Percentiles rank a stretch among this genome's conserved stretches.
phyloP scores from a whole-genome alignment of 2,888 invertebrate genomes.

The Perdita meconis region DNA sequence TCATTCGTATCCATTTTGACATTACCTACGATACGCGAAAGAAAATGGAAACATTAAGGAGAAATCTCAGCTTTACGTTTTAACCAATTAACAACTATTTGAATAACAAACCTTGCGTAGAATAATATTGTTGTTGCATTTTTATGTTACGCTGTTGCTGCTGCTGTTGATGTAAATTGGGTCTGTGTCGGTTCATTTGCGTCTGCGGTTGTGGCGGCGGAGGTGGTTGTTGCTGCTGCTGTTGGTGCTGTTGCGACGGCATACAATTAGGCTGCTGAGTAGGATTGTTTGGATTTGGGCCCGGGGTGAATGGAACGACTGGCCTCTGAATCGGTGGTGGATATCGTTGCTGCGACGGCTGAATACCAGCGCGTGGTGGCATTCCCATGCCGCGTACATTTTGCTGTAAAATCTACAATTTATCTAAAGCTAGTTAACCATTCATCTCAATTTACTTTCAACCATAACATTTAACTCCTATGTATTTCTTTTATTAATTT shows the following conservation, averaged over 20 bases:
- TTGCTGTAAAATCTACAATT: slow-evolving; percentile 78
- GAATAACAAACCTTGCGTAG: slow-evolving; percentile 83
- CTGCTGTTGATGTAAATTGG: slow-evolving; percentile 80
- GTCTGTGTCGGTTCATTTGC: slow-evolving; percentile 78
- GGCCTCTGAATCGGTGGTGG: slow-evolving; percentile 86
- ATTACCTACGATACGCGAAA: slow-evolving; percentile 73
- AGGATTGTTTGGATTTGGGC: slow-evolving; percentile 83
- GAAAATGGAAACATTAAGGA: background rate
- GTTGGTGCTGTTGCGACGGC: slow-evolving; percentile 80
- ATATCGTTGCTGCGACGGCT: slow-evolving; percentile 83
- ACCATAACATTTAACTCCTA: too few relatives aligned
- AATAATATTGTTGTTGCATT: slow-evolving; percentile 85
- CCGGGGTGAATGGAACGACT: slow-evolving; percentile 85
- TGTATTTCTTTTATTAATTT: too few relatives aligned
- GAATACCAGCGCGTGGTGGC: slow-evolving; percentile 81
- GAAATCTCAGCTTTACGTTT: background rate
- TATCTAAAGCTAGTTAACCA: slow-evolving; percentile 1
- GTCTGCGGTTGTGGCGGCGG: slow-evolving; percentile 76
- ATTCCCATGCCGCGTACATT: slow-evolving; percentile 83
- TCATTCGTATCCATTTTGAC: slow-evolving; percentile 83
- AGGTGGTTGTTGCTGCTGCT: slow-evolving; percentile 80
- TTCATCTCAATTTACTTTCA: too few relatives aligned
- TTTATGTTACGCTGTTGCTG: slow-evolving; percentile 82
- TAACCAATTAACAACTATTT: background rate
- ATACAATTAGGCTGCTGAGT: slow-evolving; percentile 81